phyloP scores from a whole-genome alignment of 2,113 vertebrate genomes.

The Labrus mixtus region DNA sequence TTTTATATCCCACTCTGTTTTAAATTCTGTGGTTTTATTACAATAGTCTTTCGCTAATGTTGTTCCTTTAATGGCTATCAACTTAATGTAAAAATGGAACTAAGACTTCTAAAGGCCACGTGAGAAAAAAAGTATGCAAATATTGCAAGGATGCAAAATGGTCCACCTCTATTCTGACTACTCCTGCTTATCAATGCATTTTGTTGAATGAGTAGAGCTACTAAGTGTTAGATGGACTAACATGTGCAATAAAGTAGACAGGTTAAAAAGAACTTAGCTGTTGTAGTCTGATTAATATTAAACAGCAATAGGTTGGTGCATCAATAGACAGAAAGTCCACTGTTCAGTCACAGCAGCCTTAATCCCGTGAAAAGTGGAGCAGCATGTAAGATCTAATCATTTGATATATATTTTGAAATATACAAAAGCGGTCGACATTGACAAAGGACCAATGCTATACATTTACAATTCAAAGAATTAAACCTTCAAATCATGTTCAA shows the following conservation, averaged over 20 bases:
- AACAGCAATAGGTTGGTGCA: constrained; percentile 4
- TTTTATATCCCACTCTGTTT: constrained; percentile 12
- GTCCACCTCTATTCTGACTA: constrained; percentile 21
- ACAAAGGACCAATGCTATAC: too few species aligned
- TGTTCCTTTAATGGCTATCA: constrained; percentile 28
- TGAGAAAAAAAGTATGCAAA: constrained; percentile 24
- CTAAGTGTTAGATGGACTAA: constrained; percentile 53
- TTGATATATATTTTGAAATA: not conserved
- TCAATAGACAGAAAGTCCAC: constrained; percentile 54
- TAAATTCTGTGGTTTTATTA: constrained; percentile 30
- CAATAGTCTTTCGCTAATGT: constrained; percentile 3
- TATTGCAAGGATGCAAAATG: constrained; percentile 42
- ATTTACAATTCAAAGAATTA: too few species aligned
- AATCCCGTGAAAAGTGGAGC: constrained; percentile 10
- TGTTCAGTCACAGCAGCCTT: constrained; percentile 33
- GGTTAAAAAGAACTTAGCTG: constrained; percentile 21
- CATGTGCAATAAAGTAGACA: constrained; percentile 75
- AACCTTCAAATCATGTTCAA: too few species aligned
- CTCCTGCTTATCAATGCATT: constrained; percentile 75
- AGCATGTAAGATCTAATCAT: constrained; percentile 7
- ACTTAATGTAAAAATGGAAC: constrained; percentile 48
- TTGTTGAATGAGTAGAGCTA: constrained; percentile 74
- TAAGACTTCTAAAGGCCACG: constrained; percentile 36
- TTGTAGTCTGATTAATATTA: not conserved
- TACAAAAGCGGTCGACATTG: too few species aligned